A percentile compares a stretch with the other conserved stretches of the same genome.
phyloP scores from a whole-genome alignment of 2,888 invertebrate species.

The Tetropium fuscum region DNA sequence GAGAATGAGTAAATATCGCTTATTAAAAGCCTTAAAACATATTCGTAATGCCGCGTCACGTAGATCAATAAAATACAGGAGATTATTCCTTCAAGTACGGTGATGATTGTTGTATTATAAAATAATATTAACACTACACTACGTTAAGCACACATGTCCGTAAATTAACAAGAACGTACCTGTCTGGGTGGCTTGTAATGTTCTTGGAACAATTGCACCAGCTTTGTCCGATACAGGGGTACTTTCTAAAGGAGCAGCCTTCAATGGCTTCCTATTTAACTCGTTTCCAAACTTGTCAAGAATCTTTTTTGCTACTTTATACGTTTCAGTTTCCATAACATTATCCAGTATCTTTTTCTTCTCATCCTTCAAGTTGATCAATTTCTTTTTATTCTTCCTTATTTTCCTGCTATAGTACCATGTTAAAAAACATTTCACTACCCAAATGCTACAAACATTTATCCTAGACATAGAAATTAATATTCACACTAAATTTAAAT shows the following conservation, averaged over 20 bases:
- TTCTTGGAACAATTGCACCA: constrained; percentile 26
- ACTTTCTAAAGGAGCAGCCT: constrained; percentile 30
- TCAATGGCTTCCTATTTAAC: constrained; percentile 59
- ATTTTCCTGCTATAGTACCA: constrained; percentile 92
- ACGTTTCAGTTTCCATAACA: constrained; percentile 98
- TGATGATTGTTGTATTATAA: no score
- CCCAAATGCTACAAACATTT: constrained; percentile 42
- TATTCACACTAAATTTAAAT: background rate
- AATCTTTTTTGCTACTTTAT: constrained; percentile 92
- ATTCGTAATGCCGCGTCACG: no score
- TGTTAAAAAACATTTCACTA: constrained; percentile 81
- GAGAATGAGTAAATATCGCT: no score
- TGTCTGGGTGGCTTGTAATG: constrained; percentile 23
- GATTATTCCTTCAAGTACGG: no score
- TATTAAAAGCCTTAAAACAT: no score
- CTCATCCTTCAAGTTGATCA: constrained; percentile 79
- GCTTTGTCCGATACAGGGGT: constrained; percentile 22
- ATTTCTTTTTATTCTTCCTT: constrained; percentile 79
- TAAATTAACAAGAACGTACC: constrained; percentile 16
- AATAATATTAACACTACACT: no score
- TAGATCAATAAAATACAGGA: no score
- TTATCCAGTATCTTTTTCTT: constrained; percentile 92
- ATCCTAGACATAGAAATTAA: background rate
- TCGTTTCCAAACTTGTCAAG: constrained; percentile 87
- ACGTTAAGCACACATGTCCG: no score